A percentile compares a stretch with the other conserved stretches of the same genome.
Evolutionary conservation across 2,113 vertebrate genomes (phyloP).

Genomic region (Ictalurus furcatus): DNA sequence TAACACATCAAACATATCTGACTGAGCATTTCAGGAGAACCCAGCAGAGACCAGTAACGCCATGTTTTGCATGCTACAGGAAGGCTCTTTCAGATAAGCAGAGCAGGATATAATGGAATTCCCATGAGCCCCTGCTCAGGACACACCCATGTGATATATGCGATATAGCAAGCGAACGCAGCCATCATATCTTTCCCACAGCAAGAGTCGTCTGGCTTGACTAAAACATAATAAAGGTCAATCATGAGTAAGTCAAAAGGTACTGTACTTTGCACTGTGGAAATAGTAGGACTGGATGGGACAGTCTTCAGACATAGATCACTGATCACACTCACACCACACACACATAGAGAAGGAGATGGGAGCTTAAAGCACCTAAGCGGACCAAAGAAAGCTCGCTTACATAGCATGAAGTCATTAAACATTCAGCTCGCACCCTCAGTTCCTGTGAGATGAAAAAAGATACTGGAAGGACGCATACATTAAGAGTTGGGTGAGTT

Average conservation of each 20-base stretch:
- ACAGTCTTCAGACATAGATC: constrained; percentile 22
- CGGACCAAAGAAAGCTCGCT: constrained; percentile 15
- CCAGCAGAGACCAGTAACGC: not conserved
- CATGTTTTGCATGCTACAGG: constrained; percentile 5
- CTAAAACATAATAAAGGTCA: constrained; percentile 15
- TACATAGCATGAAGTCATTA: constrained; percentile 50
- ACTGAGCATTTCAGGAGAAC: not conserved
- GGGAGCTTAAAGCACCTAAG: constrained; percentile 26
- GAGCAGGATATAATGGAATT: constrained; percentile 12
- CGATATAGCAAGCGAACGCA: not conserved
- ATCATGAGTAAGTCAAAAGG: not conserved
- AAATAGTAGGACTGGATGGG: not conserved
- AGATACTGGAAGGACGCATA: constrained; percentile 38
- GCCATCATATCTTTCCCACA: constrained; percentile 5
- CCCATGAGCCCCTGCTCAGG: not conserved
- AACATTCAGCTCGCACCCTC: constrained; percentile 28
- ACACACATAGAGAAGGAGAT: not conserved
- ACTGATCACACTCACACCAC: not conserved
- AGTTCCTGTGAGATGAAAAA: constrained; percentile 32
- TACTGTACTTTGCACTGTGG: not conserved
- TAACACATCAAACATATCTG: not conserved
- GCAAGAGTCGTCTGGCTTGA: not conserved
- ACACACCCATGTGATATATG: not conserved
- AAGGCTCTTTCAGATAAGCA: constrained; percentile 22
- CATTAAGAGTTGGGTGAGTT: constrained; percentile 45